Evolutionary conservation across 1,140 invertebrate genomes (phyloP), one percentile per base, ranked within the genome.

Genomic region (Nylanderia fulva): DNA sequence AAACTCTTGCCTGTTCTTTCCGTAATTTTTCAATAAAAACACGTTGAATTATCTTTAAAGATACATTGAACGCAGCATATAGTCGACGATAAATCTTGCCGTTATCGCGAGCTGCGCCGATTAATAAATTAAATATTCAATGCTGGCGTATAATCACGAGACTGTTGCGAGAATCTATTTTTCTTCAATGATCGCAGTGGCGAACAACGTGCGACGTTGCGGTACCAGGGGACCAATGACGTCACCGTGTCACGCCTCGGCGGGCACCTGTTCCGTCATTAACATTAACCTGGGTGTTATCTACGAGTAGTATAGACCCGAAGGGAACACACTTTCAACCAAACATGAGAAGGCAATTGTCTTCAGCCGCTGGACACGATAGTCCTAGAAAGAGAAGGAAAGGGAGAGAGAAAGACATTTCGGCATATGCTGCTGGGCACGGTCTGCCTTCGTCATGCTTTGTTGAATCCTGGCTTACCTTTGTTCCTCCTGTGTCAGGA

Each of bases 211-310:
- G 52, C 63, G 27, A 66, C 45, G 48, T 79, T 79, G 54, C 42
- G 80, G 79, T 76, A 88, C 85, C 75, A 89, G 90, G 91, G 90
- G 87, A 92, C 92, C 92, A 93, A 75, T 94, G 94, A 94, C 94
- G 94, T 94, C 93, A 94, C 36, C 58, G 90, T 94, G 94, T 94
- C 93, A 94, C 93, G 94, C 90, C 93, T 94, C 91, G 94, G 80
- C 91, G 93, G 68, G 64, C 91, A 93, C 92, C 87, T 89, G 90
- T 92, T 84, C 90, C 93, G 93, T 91, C 92, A 94, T 93, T 93
- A 94, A 91, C 89, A 90, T 94, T 90, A 88, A 80, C 89, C 90
- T 72, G 77, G 74, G 77, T 86, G 88, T 90, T 92, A 92, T 92
- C 91, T 90, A 79, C 63, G 83, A 82, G 87, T 82, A 82, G 87